Percentiles rank a stretch among this genome's conserved stretches.
phyloP scores from a whole-genome alignment of 2,113 vertebrate genomes.

The Grammomys surdaster region DNA sequence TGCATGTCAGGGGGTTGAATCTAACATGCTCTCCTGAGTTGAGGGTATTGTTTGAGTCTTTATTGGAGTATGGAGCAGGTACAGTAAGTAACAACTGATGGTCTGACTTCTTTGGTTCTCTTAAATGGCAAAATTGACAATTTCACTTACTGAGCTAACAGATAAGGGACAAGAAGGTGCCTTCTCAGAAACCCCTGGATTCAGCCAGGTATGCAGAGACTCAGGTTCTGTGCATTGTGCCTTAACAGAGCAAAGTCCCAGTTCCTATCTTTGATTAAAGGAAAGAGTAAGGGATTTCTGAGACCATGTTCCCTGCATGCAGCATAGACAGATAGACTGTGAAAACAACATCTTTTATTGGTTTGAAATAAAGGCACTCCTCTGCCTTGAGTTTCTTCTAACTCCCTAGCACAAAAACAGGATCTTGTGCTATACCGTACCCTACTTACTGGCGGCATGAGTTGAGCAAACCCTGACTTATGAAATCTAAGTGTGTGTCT shows the following conservation, averaged over 20 bases:
- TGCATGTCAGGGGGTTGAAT: neutral
- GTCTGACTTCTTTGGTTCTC: neutral
- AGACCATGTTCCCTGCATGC: neutral
- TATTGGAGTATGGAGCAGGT: neutral
- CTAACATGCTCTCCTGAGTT: too few species aligned
- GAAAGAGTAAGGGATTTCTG: neutral
- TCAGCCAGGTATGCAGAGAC: neutral
- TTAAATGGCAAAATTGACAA: neutral
- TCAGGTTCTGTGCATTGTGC: neutral
- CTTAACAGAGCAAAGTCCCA: neutral
- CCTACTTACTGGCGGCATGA: neutral
- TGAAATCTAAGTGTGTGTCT: neutral
- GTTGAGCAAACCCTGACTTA: neutral
- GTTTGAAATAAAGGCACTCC: neutral
- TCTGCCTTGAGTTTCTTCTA: neutral
- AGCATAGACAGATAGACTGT: neutral
- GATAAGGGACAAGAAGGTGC: neutral
- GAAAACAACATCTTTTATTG: neutral
- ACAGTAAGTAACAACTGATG: neutral
- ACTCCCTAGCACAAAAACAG: neutral
- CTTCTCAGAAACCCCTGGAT: neutral
- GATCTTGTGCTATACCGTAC: rapidly evolving
- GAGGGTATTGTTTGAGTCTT: neutral
- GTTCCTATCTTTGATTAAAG: neutral
- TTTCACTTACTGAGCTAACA: neutral